Conservation (phyloP, 2,113 vertebrate genomes). For the Genyomyrus donnyi region DNA sequence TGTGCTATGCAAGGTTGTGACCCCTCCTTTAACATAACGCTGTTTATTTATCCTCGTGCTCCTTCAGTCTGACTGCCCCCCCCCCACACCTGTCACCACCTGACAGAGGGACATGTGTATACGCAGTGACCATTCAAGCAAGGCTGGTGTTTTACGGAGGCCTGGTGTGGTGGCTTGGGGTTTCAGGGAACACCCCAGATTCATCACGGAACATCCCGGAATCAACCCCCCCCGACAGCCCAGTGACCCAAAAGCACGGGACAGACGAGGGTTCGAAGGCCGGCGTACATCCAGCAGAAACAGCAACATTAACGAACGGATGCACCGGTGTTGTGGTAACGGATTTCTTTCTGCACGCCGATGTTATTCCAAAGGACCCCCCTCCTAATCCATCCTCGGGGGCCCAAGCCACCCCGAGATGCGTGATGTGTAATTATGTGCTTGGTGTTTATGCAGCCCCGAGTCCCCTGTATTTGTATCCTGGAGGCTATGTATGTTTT, state of each 20-base stretch:
- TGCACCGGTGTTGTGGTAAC: background rate
- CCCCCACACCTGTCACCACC: too few species aligned
- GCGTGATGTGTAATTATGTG: background rate
- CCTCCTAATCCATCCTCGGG: background rate
- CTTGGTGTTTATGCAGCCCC: background rate
- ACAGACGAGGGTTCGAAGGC: background rate
- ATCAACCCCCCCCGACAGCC: background rate
- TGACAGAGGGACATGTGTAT: too few species aligned
- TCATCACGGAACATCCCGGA: background rate
- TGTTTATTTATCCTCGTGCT: background rate
- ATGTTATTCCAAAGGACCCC: background rate
- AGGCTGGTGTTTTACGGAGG: background rate
- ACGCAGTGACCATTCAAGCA: background rate
- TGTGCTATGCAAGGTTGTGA: background rate
- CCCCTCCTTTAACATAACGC: background rate
- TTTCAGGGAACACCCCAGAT: background rate
- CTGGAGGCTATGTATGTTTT: background rate
- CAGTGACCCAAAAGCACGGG: background rate
- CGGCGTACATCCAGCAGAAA: background rate
- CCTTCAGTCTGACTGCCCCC: background rate
- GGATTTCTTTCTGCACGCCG: background rate
- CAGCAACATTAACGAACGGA: background rate
- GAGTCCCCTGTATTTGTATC: background rate
- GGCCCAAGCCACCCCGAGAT: background rate
- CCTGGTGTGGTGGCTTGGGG: background rate